Conservation (phyloP, 2,797 vertebrate genomes). For the Aldrovandia affinis region DNA sequence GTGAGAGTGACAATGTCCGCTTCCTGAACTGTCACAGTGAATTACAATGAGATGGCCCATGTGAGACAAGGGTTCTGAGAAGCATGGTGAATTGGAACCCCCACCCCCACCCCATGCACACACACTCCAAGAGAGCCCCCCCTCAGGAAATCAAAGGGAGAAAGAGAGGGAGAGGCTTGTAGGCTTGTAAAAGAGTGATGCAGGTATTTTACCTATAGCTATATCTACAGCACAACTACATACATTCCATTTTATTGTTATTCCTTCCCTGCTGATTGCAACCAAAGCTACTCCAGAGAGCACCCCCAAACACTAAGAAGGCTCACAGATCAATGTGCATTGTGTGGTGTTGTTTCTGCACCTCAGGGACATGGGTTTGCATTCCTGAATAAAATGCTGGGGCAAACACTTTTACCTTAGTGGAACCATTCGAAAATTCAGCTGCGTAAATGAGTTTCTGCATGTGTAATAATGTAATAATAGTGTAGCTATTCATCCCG, state of each 20-base stretch:
- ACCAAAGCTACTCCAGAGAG: background rate
- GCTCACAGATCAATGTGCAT: background rate
- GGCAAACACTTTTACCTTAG: background rate
- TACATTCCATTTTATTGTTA: background rate
- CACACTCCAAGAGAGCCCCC: background rate
- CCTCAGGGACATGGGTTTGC: background rate
- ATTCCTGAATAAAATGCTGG: background rate
- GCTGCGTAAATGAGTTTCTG: background rate
- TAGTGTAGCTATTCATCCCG: background rate
- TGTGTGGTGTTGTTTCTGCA: background rate
- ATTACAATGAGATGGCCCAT: slow-evolving; percentile 19
- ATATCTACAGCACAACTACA: background rate
- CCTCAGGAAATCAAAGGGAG: background rate
- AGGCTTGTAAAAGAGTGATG: background rate
- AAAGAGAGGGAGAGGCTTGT: background rate
- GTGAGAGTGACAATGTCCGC: background rate
- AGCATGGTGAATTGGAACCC: background rate
- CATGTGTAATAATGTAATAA: background rate
- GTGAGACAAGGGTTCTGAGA: no score
- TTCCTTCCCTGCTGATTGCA: background rate
- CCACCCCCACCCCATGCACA: no score
- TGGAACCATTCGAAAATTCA: background rate
- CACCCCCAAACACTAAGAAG: background rate
- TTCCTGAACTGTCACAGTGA: slow-evolving; percentile 19
- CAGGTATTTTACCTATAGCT: background rate